Base-by-base conservation (phyloP, 1,140 invertebrate genomes). In the Drosophila bocki region DNA sequence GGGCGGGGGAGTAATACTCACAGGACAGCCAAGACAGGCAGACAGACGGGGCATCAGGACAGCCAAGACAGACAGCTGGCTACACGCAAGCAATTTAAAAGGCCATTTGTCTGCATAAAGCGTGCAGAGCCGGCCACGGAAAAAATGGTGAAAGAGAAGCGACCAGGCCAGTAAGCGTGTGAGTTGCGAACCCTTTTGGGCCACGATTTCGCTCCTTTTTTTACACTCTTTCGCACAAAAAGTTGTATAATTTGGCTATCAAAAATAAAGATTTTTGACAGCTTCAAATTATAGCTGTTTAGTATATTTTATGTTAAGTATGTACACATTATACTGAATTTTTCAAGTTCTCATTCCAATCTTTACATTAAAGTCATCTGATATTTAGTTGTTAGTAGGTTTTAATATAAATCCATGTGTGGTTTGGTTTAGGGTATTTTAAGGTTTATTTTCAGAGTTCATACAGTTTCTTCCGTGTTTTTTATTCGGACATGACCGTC, bases 61-160 rank as follows among this genome's bases (percentile, higher is more conserved):
- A 41, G 39, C 11, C 63, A 64, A 42, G 77, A 50, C 58, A 75
- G 78, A 72, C 67, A 81, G 64, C 62, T 69, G 72, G 72, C 75
- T 72, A 79, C 76, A 87, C 83, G 71, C 83, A 80, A 87, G 71
- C 83, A 87, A 83, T 87, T 87, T 87, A 87, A 87, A 84, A 80
- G 60, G 54, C 72, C 80, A 88, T 87, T 87, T 87, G 77, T 87
- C 83, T 83, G 74, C 59, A 75, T 83, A 88, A 88, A 75, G 75
- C 58, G 33, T 70, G 54, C 19, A 29, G 45, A 42, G 17, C n/a
- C 17, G 35, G 42, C 42, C 17, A 22, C 35, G 51, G 19, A 26
- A 60, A 60, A 17, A 8, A 35, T 6, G 13, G 69, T 12, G n/a
- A 44, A 44, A 44, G 61, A n/a, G 48, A 22, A 37, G 19, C 33